These are phyloP conservation scores for Andrena cerasifolii DNA, from an alignment of 1,140 invertebrate species.

Conservation along the genomic window DNA sequence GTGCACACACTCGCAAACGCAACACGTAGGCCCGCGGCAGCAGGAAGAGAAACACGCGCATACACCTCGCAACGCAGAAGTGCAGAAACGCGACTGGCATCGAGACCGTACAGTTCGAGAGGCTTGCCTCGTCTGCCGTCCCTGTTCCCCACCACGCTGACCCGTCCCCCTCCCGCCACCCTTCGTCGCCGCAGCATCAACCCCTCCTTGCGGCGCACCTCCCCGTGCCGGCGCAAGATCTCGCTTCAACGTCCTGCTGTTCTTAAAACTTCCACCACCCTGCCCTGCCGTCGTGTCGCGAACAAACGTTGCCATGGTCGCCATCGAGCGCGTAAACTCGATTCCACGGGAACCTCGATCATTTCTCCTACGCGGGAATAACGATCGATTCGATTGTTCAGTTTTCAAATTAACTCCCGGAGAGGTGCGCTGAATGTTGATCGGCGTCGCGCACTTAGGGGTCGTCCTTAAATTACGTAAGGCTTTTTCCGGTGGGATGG, in stretches of 20 bases:
- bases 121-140: conserved; percentile 47
- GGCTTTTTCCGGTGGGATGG: too few species aligned
- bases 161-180: not conserved
- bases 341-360: conserved; percentile 38
- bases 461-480: too few species aligned
- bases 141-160: conserved; percentile 10
- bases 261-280: conserved; percentile 57
- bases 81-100: conserved; percentile 70
- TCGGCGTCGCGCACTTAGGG: too few species aligned
- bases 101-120: conserved; percentile 57
- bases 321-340: conserved; percentile 56
- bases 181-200: too few species aligned
- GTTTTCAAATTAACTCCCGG: not conserved
- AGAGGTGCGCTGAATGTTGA: not conserved
- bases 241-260: conserved; percentile 44
- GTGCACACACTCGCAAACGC: not conserved
- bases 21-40: conserved; percentile 17
- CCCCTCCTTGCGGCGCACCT: too few species aligned
- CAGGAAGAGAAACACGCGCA: not conserved
- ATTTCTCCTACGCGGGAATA: conserved; percentile 4
- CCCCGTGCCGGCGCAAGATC: too few species aligned
- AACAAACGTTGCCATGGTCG: conserved; percentile 62
- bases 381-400: conserved; percentile 3
- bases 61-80: conserved; percentile 46
- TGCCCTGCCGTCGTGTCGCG: conserved; percentile 23